Evolutionary conservation across 2,113 vertebrate genomes (phyloP).

Genomic region (Verasper variegatus): DNA sequence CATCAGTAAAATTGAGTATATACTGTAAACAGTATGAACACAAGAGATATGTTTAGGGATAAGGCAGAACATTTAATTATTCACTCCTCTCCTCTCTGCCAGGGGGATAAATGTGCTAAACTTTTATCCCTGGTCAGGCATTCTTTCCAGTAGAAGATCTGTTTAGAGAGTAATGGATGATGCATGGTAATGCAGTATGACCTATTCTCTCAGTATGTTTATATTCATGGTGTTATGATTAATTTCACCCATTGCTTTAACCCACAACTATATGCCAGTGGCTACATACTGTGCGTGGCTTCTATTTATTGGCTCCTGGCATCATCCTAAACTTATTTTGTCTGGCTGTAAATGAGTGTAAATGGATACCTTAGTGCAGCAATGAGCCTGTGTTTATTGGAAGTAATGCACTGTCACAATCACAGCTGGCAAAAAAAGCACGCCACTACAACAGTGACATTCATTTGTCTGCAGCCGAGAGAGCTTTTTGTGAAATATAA

Average conservation of each 20-base stretch:
- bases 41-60: constrained; percentile 34
- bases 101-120: constrained; percentile 76
- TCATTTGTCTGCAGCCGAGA: constrained; percentile 52
- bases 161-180: constrained; percentile 77
- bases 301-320: constrained; percentile 62
- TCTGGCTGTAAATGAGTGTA: constrained; percentile 67
- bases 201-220: constrained; percentile 74
- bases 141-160: constrained; percentile 68
- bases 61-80: constrained; percentile 64
- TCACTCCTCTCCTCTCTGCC: constrained; percentile 52
- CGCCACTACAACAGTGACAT: constrained; percentile 45
- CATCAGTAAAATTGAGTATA: constrained; percentile 13
- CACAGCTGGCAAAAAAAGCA: constrained; percentile 62
- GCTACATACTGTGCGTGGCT: constrained; percentile 55
- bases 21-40: constrained; percentile 27
- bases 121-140: constrained; percentile 64
- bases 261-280: constrained; percentile 59
- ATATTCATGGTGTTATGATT: constrained; percentile 82
- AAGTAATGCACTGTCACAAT: constrained; percentile 71
- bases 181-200: constrained; percentile 64
- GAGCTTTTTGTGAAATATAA: constrained; percentile 52
- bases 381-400: constrained; percentile 73
- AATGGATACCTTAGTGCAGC: constrained; percentile 71
- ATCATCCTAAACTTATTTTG: constrained; percentile 65
- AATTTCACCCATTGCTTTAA: constrained; percentile 74